Evolutionary conservation across 2,888 invertebrate genomes (phyloP), one percentile per base, ranked within the genome.

Genomic region (Drosophila subsilvestris): DNA sequence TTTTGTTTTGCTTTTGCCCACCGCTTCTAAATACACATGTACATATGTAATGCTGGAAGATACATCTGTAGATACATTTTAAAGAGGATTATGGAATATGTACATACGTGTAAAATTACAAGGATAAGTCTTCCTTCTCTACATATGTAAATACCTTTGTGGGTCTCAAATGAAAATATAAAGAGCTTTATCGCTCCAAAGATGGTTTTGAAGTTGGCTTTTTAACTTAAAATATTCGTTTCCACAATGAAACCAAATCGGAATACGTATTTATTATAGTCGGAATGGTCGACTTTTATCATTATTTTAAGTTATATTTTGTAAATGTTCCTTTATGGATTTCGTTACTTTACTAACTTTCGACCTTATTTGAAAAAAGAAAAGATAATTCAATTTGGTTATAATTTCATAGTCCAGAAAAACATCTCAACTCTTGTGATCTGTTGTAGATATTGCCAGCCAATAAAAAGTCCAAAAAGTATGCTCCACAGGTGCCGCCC

Each of bases 401-500:
- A 22, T 20, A 43, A 55, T 45, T 42, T n/a, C 10, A 55, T n/a
- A 60, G 47, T 63, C 48, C 63, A 63, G 67, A 42, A 54, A 42
- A 54, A 45, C 17, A 62, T 71, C 48, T 48, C 42, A 44, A 57
- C 61, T 75, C 70, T 85, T 88, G 75, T 75, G 57, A 82, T 82
- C 57, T 80, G 85, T 89, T 89, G 79, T 89, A 90, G 90, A 90
- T 90, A 71, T 81, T 90, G 78, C 76, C 83, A 66, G 61, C 89
- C 70, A 81, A 78, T 76, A 90, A 90, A 88, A 90, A 90, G 75
- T 79, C 74, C 73, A 87, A 90, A 82, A 90, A 89, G 79, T 89
- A 88, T 80, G 69, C 76, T 57, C 78, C 82, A 67, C 76, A 82
- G 74, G 68, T 77, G 62, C 76, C 78, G 54, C 63, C 77, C 18